These are phyloP conservation scores for Barbus barbus DNA, from an alignment of 2,113 vertebrate genomes.

Conservation along the genomic window DNA sequence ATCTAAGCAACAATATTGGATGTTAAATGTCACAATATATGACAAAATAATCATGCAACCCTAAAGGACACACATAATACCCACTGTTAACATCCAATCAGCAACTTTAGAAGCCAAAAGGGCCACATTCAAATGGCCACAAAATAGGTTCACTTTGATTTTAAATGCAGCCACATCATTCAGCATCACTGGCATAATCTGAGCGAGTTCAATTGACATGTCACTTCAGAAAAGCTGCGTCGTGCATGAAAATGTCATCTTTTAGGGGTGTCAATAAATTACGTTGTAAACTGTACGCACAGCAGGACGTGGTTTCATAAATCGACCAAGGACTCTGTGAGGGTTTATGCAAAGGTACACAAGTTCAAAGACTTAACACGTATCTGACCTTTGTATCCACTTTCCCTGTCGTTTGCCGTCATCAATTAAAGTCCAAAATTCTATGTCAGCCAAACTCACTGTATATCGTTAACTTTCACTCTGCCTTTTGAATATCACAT, in stretches of 20 bases:
- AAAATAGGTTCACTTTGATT: background rate
- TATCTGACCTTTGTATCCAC: background rate
- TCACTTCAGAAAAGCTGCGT: slow-evolving; percentile 13
- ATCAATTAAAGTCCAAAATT: slow-evolving; percentile 4
- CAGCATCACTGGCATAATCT: slow-evolving; percentile 14
- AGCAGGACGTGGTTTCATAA: background rate
- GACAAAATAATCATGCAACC: background rate
- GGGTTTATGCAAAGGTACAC: slow-evolving; percentile 10
- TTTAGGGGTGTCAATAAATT: slow-evolving; percentile 18
- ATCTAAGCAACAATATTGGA: background rate
- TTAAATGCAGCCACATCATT: slow-evolving; percentile 10
- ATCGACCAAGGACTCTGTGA: background rate
- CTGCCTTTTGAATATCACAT: background rate
- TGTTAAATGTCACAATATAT: background rate
- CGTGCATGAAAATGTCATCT: slow-evolving; percentile 11
- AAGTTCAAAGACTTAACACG: background rate
- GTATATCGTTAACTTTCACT: background rate
- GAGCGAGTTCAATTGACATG: background rate
- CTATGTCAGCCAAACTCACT: background rate
- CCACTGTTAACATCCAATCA: background rate
- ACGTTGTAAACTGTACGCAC: background rate
- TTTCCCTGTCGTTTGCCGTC: background rate
- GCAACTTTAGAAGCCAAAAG: slow-evolving; percentile 4
- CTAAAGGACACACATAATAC: background rate
- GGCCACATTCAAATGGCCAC: background rate